These are phyloP conservation scores for Chromobotia macracanthus DNA, from an alignment of 2,797 vertebrate species.

Conservation along the genomic window DNA sequence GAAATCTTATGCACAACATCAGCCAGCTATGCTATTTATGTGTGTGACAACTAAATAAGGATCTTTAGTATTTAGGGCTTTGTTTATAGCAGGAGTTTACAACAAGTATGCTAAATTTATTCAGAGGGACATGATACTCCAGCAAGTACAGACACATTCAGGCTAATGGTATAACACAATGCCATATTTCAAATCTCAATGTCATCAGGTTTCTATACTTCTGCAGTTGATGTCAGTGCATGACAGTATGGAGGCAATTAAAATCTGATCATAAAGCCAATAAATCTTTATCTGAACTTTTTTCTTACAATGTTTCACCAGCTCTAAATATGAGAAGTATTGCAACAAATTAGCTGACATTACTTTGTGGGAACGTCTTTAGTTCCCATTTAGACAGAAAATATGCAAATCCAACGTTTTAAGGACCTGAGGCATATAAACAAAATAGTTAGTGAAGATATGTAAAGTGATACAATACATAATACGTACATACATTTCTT, in stretches of 20 bases:
- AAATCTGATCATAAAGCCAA: background rate
- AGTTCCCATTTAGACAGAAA: background rate
- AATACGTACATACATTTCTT: background rate
- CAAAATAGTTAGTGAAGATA: background rate
- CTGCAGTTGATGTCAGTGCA: slow-evolving; percentile 14
- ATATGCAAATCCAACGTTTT: too few species aligned
- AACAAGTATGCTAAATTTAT: slow-evolving; percentile 56
- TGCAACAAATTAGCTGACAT: background rate
- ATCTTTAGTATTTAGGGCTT: slow-evolving; percentile 46
- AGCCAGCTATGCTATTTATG: slow-evolving; percentile 1
- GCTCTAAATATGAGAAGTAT: too few species aligned
- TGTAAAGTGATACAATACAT: background rate
- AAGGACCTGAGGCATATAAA: background rate
- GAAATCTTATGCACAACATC: slow-evolving; percentile 14
- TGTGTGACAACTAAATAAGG: slow-evolving; percentile 43
- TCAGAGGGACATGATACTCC: slow-evolving; percentile 47
- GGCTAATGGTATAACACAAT: slow-evolving; percentile 42
- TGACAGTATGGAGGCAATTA: background rate
- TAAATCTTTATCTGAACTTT: background rate
- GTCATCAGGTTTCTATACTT: slow-evolving; percentile 40
- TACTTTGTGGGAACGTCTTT: background rate
- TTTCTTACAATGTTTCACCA: too few species aligned
- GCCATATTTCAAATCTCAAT: slow-evolving; percentile 46
- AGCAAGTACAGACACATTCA: slow-evolving; percentile 55
- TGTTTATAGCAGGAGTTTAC: slow-evolving; percentile 48